Evolutionary conservation across 2,797 vertebrate species (phyloP), one percentile per base, ranked within the genome.

Genomic region (Acanthiza pusilla): DNA sequence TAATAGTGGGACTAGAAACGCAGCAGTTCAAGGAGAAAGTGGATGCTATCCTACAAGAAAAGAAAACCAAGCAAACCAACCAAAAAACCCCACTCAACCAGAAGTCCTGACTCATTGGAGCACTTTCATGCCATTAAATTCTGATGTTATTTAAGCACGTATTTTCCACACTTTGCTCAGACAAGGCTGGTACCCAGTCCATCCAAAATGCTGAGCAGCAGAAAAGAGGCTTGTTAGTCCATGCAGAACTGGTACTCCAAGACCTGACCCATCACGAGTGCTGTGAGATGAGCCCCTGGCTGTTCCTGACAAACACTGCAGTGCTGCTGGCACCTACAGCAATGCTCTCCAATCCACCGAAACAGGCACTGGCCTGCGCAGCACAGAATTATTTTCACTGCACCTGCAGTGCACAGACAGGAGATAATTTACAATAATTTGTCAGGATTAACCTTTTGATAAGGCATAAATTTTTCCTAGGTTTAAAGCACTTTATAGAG

Each of bases 361-460:
- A 85, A 89, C 10, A 78, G 42, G 62, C 57, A 65, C 26, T 7
- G 2, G 27, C 30, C 75, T 77, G 26, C 9, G 5, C 1, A 4
- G 27, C 47, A 84, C 2, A 77, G 78, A 89, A 89, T 85, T 66
- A 48, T 77, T 94, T 94, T 91, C 84, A 55, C 29, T 16, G 58
- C 60, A 94, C 87, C 75, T 85, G 47, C 76, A 68, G 70, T 3
- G 2, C 26, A 23, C 50, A 94, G 87, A 89, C 61, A 93, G 77
- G 47, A 93, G 85, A 94, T 88, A 90, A 97, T 91, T 96, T 92
- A 93, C 84, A 86, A 83, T 89, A 47, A 96, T 96, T 97, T 94
- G 53, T 87, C 94, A 95, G 92, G 83, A 96, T 97, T 97, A 96
- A 95, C 94, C 96, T 98, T 97, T 96, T 89, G 93, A 88, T 97